Conservation (phyloP, 2,113 vertebrate genomes). For the Phaethornis superciliosus region DNA sequence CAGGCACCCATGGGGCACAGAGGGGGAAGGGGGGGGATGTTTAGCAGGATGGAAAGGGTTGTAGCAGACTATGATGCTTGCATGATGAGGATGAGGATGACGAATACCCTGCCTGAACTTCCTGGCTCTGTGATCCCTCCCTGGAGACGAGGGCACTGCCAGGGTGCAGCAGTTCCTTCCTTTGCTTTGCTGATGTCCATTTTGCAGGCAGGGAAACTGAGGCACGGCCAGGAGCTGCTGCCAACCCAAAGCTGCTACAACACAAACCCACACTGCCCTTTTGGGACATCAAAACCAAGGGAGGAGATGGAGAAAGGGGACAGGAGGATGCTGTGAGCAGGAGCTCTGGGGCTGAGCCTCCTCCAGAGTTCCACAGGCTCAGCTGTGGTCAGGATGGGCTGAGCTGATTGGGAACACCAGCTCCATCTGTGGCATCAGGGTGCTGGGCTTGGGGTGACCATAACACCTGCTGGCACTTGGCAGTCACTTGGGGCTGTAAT, state of each 20-base stretch:
- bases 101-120: not conserved
- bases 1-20: not conserved
- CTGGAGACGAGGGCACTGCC: not conserved
- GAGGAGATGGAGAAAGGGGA: not conserved
- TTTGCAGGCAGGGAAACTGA: not conserved
- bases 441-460: not conserved
- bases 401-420: not conserved
- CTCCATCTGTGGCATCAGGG: not conserved
- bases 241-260: not conserved
- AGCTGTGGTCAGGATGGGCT: accelerated
- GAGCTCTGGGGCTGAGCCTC: not conserved
- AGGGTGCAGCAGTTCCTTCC: accelerated
- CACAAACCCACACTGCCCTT: not conserved
- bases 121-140: not conserved
- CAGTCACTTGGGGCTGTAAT: not conserved
- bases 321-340: not conserved
- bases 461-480: not conserved
- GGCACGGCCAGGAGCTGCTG: not conserved
- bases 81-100: not conserved
- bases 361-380: not conserved
- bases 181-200: accelerated
- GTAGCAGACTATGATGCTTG: not conserved
- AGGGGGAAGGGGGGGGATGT: not conserved
- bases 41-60: accelerated
- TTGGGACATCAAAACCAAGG: not conserved